Percentiles rank a stretch among this genome's conserved stretches.
phyloP scores from a whole-genome alignment of 2,888 invertebrate genomes.

The Gymnocheta viridis region DNA sequence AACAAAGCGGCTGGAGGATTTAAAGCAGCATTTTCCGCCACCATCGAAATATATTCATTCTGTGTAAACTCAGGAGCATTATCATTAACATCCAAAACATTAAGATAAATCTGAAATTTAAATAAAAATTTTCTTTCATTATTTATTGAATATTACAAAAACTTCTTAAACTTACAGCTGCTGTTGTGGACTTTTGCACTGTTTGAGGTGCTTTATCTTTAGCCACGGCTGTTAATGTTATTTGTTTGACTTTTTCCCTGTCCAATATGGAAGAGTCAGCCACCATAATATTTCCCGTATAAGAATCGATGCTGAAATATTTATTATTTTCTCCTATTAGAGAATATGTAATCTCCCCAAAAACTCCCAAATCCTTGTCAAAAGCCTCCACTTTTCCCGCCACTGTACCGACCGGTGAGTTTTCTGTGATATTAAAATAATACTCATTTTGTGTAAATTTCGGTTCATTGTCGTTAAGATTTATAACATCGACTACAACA shows the following conservation, averaged over 20 bases:
- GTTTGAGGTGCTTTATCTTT: slow-evolving; percentile 89
- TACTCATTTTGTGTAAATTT: slow-evolving; percentile 87
- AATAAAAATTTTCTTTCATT: not conserved
- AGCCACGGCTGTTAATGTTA: slow-evolving; percentile 90
- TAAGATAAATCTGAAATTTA: slow-evolving; percentile 85
- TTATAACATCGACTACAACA: slow-evolving; percentile 89
- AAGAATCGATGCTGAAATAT: slow-evolving; percentile 88
- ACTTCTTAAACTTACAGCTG: slow-evolving; percentile 84
- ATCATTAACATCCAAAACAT: slow-evolving; percentile 93
- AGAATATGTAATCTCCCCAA: slow-evolving; percentile 90
- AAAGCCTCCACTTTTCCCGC: slow-evolving; percentile 89
- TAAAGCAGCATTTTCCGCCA: slow-evolving; percentile 91
- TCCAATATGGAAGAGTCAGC: slow-evolving; percentile 88
- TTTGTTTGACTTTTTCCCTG: slow-evolving; percentile 87
- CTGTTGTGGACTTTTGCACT: slow-evolving; percentile 87
- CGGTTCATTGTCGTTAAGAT: slow-evolving; percentile 94
- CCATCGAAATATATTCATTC: slow-evolving; percentile 89
- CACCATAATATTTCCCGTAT: slow-evolving; percentile 89
- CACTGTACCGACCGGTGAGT: slow-evolving; percentile 87
- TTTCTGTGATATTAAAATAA: slow-evolving; percentile 88
- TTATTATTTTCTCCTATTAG: slow-evolving; percentile 88
- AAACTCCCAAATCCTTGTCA: slow-evolving; percentile 90
- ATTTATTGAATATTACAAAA: not conserved
- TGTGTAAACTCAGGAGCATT: slow-evolving; percentile 92
- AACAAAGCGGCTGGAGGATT: slow-evolving; percentile 92